Conservation (phyloP, 2,888 invertebrate genomes). For the Colostygia pectinataria region DNA sequence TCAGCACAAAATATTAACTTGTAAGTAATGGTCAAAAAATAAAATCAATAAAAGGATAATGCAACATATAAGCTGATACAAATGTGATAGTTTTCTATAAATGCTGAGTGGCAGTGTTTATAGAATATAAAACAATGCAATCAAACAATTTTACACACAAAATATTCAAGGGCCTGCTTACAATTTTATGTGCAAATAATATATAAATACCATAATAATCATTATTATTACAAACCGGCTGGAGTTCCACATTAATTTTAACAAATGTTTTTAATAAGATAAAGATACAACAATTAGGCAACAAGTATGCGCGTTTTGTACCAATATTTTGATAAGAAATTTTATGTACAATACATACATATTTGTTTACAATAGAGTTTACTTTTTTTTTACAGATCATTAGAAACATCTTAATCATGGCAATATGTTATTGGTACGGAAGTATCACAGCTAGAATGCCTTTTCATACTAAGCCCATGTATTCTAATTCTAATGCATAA, state of each 20-base stretch:
- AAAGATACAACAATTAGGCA: slow-evolving; percentile 15
- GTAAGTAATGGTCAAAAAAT: slow-evolving; percentile 34
- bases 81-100: slow-evolving; percentile 48
- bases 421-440: slow-evolving; percentile 51
- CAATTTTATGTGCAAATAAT: slow-evolving; percentile 37
- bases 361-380: slow-evolving; percentile 46
- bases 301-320: slow-evolving; percentile 38
- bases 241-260: slow-evolving; percentile 47
- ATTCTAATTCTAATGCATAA: slow-evolving; percentile 13
- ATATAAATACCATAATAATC: slow-evolving; percentile 21
- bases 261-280: slow-evolving; percentile 19
- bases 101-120: slow-evolving; percentile 71
- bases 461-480: slow-evolving; percentile 26
- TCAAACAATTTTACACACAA: slow-evolving; percentile 47
- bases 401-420: slow-evolving; percentile 35
- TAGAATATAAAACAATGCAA: slow-evolving; percentile 53
- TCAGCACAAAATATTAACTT: slow-evolving; percentile 21
- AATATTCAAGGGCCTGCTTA: slow-evolving; percentile 68
- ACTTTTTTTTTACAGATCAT: slow-evolving; percentile 37
- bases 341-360: slow-evolving; percentile 65
- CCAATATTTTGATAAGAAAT: slow-evolving; percentile 32
- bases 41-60: slow-evolving; percentile 33
- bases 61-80: slow-evolving; percentile 31
- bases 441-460: slow-evolving; percentile 57
- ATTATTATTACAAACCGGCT: slow-evolving; percentile 19